phyloP scores from a whole-genome alignment of 2,888 invertebrate genomes.

The Phortica okadai region DNA sequence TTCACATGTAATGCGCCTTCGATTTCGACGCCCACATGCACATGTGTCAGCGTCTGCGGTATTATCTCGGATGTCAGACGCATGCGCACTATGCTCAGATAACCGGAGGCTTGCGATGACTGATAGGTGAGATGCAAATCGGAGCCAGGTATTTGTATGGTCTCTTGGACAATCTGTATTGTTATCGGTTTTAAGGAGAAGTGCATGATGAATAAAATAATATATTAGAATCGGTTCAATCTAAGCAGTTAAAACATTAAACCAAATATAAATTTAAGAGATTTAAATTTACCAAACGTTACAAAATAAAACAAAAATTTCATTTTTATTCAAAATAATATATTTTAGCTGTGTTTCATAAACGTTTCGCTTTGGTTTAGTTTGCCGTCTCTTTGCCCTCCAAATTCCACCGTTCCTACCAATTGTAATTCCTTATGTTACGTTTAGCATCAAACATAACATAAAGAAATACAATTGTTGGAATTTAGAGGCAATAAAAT shows the following conservation, averaged over 20 bases:
- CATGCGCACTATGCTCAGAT: conserved; percentile 94
- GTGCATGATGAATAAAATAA: conserved; percentile 42
- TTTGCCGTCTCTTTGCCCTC: too few relatives aligned
- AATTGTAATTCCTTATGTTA: too few relatives aligned
- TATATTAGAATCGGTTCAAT: background rate
- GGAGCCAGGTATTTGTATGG: conserved; percentile 95
- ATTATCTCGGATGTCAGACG: conserved; percentile 88
- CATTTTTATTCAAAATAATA: too few relatives aligned
- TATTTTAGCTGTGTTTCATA: too few relatives aligned
- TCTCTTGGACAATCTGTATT: conserved; percentile 94
- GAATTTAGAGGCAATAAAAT: too few relatives aligned
- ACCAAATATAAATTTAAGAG: background rate
- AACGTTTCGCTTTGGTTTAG: too few relatives aligned
- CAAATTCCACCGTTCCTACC: too few relatives aligned
- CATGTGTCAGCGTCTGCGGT: conserved; percentile 88
- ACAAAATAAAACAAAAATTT: conserved; percentile 34
- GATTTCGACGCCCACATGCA: conserved; percentile 94
- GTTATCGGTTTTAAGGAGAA: too few relatives aligned
- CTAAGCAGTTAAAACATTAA: background rate
- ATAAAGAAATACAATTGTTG: too few relatives aligned
- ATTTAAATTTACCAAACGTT: conserved; percentile 27
- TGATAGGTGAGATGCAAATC: conserved; percentile 95
- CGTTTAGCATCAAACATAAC: too few relatives aligned
- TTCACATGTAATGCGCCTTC: conserved; percentile 95
- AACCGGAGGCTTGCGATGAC: conserved; percentile 95